These are phyloP conservation scores for Macrosoma leucophasiata DNA, from an alignment of 2,888 invertebrate species.

Conservation along the genomic window DNA sequence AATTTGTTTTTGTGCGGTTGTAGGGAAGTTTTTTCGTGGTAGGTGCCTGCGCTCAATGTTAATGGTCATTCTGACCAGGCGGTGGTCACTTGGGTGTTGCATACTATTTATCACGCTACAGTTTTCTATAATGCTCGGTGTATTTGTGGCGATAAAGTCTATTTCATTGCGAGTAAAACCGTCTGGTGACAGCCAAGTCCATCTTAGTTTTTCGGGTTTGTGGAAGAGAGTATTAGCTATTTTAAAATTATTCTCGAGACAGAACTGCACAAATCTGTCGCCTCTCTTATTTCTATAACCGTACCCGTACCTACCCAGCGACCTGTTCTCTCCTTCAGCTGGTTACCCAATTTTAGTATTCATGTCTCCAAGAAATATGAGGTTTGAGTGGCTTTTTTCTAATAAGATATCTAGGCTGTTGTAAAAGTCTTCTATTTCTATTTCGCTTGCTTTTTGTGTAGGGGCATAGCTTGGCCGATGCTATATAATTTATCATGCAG, in stretches of 20 bases:
- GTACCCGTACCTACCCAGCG: background rate
- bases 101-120: constrained; percentile 4
- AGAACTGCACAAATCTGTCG: background rate
- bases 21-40: background rate
- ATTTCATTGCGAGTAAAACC: constrained; percentile 3
- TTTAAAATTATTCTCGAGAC: background rate
- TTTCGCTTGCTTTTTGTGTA: background rate
- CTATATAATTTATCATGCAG: background rate
- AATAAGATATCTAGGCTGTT: background rate
- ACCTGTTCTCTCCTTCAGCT: background rate
- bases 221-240: constrained; percentile 1
- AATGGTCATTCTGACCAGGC: background rate
- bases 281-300: constrained; percentile 1
- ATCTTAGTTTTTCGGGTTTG: constrained; percentile 1
- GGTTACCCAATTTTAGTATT: constrained; percentile 5
- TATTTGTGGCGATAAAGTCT: constrained; percentile 6
- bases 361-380: too few species aligned
- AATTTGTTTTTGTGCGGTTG: background rate
- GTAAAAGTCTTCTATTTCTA: constrained; percentile 4
- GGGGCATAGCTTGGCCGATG: constrained; percentile 1
- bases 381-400: constrained; percentile 1
- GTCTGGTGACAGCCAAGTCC: constrained; percentile 1
- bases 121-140: background rate
- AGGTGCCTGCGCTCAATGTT: background rate
- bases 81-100: constrained; percentile 2